Conservation (phyloP, 2,888 invertebrate genomes). For the Ormyrus labotus region DNA sequence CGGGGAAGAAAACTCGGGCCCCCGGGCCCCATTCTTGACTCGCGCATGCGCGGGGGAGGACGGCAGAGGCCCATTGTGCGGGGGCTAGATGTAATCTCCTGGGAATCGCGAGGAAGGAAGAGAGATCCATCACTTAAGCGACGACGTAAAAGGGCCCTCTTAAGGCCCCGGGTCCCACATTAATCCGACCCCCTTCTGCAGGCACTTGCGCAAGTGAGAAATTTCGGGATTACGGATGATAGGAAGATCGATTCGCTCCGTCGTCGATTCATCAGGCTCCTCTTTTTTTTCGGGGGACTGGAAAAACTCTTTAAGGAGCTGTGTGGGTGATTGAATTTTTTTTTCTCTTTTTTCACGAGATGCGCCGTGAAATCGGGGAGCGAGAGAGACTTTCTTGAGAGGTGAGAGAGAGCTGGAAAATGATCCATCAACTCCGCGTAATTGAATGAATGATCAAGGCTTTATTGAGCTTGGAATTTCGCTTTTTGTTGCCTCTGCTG, state of each 20-base stretch:
- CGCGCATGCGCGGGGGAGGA: background rate
- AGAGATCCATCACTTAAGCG: background rate
- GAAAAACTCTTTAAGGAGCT: constrained; percentile 14
- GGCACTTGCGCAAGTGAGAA: constrained; percentile 6
- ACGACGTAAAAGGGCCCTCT: constrained; percentile 7
- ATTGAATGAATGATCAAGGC: background rate
- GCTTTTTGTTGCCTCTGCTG: no score
- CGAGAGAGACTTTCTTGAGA: background rate
- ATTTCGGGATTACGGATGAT: background rate
- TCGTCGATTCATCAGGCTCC: constrained; percentile 34
- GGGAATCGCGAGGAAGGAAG: constrained; percentile 70
- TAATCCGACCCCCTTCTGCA: constrained; percentile 61
- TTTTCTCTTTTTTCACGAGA: constrained; percentile 12
- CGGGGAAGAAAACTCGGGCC: constrained; percentile 7
- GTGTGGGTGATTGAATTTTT: background rate
- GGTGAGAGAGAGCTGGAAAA: background rate
- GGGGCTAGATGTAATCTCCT: constrained; percentile 71
- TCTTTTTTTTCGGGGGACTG: background rate
- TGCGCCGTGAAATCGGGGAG: constrained; percentile 2
- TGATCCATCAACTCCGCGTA: constrained; percentile 14
- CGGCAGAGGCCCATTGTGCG: no score
- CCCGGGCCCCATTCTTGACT: constrained; percentile 13
- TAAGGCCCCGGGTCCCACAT: constrained; percentile 62
- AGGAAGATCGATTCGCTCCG: constrained; percentile 38
- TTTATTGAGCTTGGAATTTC: background rate